Conservation (phyloP, 2,888 invertebrate genomes). For the Colostygia pectinataria region DNA sequence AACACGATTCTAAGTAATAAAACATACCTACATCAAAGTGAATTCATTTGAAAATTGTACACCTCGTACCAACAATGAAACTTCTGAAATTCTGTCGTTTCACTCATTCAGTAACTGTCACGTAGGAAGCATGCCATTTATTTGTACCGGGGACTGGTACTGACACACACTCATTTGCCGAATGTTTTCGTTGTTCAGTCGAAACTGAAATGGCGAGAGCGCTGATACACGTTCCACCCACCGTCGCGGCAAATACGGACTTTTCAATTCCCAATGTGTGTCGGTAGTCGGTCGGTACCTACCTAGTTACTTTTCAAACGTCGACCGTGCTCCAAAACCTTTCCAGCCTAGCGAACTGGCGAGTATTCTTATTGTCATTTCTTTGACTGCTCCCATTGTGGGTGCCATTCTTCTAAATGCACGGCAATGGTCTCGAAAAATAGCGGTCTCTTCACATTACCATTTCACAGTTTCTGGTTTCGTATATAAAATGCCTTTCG, state of each 20-base stretch:
- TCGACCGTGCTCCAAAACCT: slow-evolving; percentile 43
- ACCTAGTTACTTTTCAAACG: slow-evolving; percentile 41
- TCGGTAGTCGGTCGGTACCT: no score
- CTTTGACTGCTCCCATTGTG: slow-evolving; percentile 42
- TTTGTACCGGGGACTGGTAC: slow-evolving; percentile 48
- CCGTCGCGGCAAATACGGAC: slow-evolving; percentile 33
- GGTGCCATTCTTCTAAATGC: slow-evolving; percentile 38
- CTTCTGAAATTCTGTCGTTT: slow-evolving; percentile 44
- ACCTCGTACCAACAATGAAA: slow-evolving; percentile 31
- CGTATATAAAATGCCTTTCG: slow-evolving; percentile 28
- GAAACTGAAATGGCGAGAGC: slow-evolving; percentile 37
- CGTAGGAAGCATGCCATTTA: slow-evolving; percentile 51
- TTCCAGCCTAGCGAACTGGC: slow-evolving; percentile 38
- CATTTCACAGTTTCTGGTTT: slow-evolving; percentile 35
- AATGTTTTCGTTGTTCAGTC: slow-evolving; percentile 58
- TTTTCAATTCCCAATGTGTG: slow-evolving; percentile 40
- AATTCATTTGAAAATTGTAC: background rate
- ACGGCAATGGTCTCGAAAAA: slow-evolving; percentile 41
- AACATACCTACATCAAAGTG: no score
- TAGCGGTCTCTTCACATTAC: slow-evolving; percentile 37
- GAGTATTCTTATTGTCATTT: slow-evolving; percentile 43
- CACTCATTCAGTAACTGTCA: slow-evolving; percentile 41
- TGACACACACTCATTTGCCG: slow-evolving; percentile 59
- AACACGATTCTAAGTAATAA: no score
- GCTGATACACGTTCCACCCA: slow-evolving; percentile 41